Base-by-base conservation (phyloP, 2,113 vertebrate genomes). In the Brevimyrus niger region DNA sequence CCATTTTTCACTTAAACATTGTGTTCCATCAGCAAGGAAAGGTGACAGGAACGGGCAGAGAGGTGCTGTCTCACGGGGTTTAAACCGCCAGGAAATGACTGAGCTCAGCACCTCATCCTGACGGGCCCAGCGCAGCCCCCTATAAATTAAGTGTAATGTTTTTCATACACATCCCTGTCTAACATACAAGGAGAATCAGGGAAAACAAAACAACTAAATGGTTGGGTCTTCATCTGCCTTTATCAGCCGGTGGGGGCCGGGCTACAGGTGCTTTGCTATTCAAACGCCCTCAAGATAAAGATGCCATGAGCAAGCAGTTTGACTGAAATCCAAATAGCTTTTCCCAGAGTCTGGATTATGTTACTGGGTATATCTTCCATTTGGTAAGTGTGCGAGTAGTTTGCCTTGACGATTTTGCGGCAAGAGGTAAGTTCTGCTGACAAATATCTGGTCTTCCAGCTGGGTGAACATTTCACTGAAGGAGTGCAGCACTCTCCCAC, bases 61-160 rank as follows among this genome's bases (percentile, higher is more conserved):
- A 95, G 95, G 95, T 95, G 94, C 95, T 94, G 96, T 95, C 94
- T 95, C 93, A 87, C 95, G 94, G 93, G 94, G 92, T 95, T 95
- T 94, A 94, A 95, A 96, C 94, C 94, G 94, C 94, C 92, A 94
- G 95, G 96, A 96, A 96, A 97, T 96, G 95, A 96, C 94, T 95
- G 0, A 96, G 93, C 94, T 97, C 96, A 96, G 95, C 94, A 2
- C 94, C 96, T 96, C 96, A 93, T 95, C 94, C 38, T 47, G 42
- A 38, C 94, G 91, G 95, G 94, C 94, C 93, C 94, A 96, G 61
- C 10, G 95, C 92, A 92, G 87, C 93, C 92, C 88, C 93, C 94
- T 92, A 94, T 95, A 96, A 94, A 94, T 94, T 93, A 96, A 96
- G 94, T 90, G 94, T 96, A 95, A 95, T 17, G 87, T 94, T 94